Percentiles rank a stretch among this genome's conserved stretches.
Evolutionary conservation across 2,113 vertebrate species (phyloP).

Genomic region (Nycticebus coucang): DNA sequence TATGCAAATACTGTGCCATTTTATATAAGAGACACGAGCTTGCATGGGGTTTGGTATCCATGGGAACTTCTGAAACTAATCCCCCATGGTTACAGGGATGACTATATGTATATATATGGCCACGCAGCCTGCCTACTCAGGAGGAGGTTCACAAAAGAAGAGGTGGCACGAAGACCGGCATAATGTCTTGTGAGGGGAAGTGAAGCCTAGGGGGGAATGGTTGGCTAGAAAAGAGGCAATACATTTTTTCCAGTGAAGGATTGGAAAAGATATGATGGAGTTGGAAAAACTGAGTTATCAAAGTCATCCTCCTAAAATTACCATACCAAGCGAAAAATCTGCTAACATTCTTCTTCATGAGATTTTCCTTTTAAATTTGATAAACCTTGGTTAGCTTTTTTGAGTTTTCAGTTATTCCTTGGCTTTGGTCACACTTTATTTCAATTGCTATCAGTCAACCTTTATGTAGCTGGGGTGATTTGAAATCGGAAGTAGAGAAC

Average conservation of each 20-base stretch:
- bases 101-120: background rate
- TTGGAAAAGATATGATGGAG: background rate
- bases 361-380: slow-evolving; percentile 19
- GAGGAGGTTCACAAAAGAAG: background rate
- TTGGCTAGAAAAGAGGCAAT: background rate
- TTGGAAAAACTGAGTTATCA: background rate
- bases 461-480: background rate
- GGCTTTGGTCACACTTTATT: background rate
- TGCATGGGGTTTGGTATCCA: background rate
- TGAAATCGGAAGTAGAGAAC: background rate
- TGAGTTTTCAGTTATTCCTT: background rate
- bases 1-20: background rate
- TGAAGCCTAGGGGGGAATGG: background rate
- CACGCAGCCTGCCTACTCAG: background rate
- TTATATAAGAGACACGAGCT: background rate
- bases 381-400: background rate
- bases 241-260: background rate
- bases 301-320: background rate
- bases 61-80: background rate
- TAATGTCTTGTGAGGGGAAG: background rate
- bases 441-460: background rate
- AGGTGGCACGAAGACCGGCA: fast-evolving
- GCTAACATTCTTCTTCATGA: background rate
- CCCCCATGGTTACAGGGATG: background rate
- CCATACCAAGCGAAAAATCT: background rate